A percentile compares a stretch with the other conserved stretches of the same genome.
Conservation (phyloP, 2,113 vertebrate genomes). For the Salvelinus alpinus region DNA sequence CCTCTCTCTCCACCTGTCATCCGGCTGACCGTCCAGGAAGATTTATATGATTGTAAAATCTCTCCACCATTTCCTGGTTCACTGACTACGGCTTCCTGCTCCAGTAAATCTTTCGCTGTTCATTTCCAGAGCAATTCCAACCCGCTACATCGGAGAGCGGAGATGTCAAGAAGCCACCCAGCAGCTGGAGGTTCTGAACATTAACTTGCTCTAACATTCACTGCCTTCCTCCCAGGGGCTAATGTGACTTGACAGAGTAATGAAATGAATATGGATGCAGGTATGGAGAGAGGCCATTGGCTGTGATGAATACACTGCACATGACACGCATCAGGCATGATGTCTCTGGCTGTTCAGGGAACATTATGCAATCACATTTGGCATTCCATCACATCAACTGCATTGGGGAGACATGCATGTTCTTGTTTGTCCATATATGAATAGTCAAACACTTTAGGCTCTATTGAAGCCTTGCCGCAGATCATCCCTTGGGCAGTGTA, state of each 20-base stretch:
- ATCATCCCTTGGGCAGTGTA: neutral
- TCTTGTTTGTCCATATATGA: conserved; percentile 5
- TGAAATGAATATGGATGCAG: conserved; percentile 36
- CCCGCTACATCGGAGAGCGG: conserved; percentile 36
- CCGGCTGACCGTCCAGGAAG: conserved; percentile 60
- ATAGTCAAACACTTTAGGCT: neutral
- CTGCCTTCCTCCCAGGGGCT: conserved; percentile 29
- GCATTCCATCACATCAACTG: neutral
- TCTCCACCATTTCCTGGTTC: conserved; percentile 69
- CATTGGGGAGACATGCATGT: neutral
- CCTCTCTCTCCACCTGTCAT: conserved; percentile 62
- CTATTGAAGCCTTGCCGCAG: neutral
- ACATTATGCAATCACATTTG: neutral
- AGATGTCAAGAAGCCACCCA: conserved; percentile 42
- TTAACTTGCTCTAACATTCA: conserved; percentile 45
- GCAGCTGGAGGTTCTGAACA: conserved; percentile 47
- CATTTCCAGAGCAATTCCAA: conserved; percentile 52
- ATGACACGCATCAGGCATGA: neutral
- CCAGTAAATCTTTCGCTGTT: conserved; percentile 52
- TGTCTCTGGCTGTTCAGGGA: neutral
- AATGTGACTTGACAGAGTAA: conserved; percentile 59
- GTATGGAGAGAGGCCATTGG: neutral
- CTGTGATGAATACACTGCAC: conserved; percentile 15
- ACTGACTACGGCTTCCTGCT: conserved; percentile 45
- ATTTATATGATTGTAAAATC: conserved; percentile 61